These are phyloP conservation scores for Syrphus vitripennis DNA, from an alignment of 2,888 invertebrate species.

Conservation along the genomic window DNA sequence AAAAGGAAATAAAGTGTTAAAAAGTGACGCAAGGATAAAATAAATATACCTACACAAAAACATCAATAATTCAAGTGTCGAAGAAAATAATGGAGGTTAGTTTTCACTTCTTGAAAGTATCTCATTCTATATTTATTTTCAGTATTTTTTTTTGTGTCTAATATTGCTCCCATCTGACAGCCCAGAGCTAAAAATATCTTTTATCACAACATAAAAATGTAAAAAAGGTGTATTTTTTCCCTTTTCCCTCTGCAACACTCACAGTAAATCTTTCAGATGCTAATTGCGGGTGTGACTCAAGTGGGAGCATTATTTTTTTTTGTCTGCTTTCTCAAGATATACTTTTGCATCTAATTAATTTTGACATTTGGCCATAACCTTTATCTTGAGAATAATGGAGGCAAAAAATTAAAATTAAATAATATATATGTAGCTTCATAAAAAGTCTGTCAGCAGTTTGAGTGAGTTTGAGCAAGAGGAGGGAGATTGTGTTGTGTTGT, in stretches of 20 bases:
- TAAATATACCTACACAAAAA: not conserved
- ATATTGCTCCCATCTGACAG: constrained; percentile 55
- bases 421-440: not conserved
- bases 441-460: constrained; percentile 36
- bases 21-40: constrained; percentile 13
- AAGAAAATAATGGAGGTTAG: constrained; percentile 64
- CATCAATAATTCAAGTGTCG: not conserved
- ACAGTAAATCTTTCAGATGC: not conserved
- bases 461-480: not conserved
- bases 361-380: constrained; percentile 66
- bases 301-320: constrained; percentile 7
- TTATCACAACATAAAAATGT: constrained; percentile 29
- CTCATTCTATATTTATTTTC: not conserved
- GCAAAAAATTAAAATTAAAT: not conserved
- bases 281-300: constrained; percentile 67
- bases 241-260: constrained; percentile 12
- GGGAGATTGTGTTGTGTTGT: not conserved
- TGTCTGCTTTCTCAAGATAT: not conserved
- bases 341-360: constrained; percentile 62
- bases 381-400: constrained; percentile 41
- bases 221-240: constrained; percentile 18
- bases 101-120: constrained; percentile 32
- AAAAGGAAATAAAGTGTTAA: constrained; percentile 44
- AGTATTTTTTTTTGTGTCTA: not conserved
- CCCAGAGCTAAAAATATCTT: constrained; percentile 42